A percentile compares a stretch with the other conserved stretches of the same genome.
These are phyloP conservation scores for Thaumetopoea pityocampa DNA, from an alignment of 1,140 invertebrate genomes.

Conservation along the genomic window DNA sequence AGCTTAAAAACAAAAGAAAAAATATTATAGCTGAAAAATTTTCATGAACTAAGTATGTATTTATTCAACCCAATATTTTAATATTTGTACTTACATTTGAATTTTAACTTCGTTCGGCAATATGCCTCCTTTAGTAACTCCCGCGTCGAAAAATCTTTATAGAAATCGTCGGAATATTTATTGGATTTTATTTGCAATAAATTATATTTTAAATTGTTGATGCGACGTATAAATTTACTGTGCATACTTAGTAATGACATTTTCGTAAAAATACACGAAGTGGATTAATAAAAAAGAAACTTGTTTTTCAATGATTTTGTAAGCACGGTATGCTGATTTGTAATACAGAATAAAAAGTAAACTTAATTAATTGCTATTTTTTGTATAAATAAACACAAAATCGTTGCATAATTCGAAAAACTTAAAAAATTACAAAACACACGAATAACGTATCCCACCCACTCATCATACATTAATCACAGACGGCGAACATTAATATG, in stretches of 20 bases:
- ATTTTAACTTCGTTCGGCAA: slow-evolving; percentile 69
- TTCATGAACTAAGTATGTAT: not conserved
- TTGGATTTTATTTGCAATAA: slow-evolving; percentile 33
- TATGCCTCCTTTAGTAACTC: slow-evolving; percentile 72
- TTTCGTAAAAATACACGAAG: slow-evolving; percentile 5
- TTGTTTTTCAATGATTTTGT: too few relatives aligned
- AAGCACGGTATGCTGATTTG: too few relatives aligned
- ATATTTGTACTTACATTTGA: slow-evolving; percentile 59
- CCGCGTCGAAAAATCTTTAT: slow-evolving; percentile 45
- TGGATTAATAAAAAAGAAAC: not conserved
- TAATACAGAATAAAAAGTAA: slow-evolving; percentile 1
- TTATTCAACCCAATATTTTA: slow-evolving; percentile 1
- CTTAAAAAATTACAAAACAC: slow-evolving; percentile 7
- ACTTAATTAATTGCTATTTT: slow-evolving; percentile 6
- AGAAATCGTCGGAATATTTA: slow-evolving; percentile 13
- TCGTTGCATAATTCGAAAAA: slow-evolving; percentile 36
- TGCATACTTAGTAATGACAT: slow-evolving; percentile 28
- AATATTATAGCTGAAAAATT: slow-evolving; percentile 5
- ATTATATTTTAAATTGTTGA: slow-evolving; percentile 38
- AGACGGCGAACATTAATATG: too few relatives aligned
- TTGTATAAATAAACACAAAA: slow-evolving; percentile 19
- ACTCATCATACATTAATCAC: too few relatives aligned
- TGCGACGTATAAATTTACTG: slow-evolving; percentile 28
- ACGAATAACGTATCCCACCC: too few relatives aligned
- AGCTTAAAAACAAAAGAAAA: slow-evolving; percentile 75